Conservation (phyloP, 2,888 invertebrate species). For the Marasmarcha lunaedactyla region DNA sequence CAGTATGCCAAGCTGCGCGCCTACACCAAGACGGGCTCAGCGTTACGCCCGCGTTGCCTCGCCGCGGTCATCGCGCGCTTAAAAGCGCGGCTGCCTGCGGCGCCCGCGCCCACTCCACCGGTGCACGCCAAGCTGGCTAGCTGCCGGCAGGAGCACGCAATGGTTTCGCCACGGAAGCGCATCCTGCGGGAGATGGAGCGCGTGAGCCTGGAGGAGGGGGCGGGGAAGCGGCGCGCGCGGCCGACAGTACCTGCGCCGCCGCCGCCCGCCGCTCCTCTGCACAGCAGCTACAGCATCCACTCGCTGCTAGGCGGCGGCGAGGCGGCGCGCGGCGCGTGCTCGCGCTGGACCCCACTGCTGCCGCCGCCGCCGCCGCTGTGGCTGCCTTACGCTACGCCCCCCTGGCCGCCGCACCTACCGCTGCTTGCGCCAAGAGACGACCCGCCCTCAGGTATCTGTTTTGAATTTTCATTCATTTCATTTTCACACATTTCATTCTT, state of each 20-base stretch:
- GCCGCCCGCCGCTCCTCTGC: slow-evolving; percentile 21
- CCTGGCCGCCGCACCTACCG: slow-evolving; percentile 53
- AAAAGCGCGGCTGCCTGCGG: slow-evolving; percentile 42
- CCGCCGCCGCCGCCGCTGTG: slow-evolving; percentile 42
- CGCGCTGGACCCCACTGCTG: slow-evolving; percentile 40
- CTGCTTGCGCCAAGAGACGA: slow-evolving; percentile 66
- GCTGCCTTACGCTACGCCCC: slow-evolving; percentile 53
- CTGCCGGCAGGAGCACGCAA: slow-evolving; percentile 63
- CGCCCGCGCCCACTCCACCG: slow-evolving; percentile 35
- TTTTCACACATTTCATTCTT: too few relatives aligned
- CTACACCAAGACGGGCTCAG: slow-evolving; percentile 52
- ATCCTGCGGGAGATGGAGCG: slow-evolving; percentile 85
- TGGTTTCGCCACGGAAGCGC: slow-evolving; percentile 86
- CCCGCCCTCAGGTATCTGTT: slow-evolving; percentile 62
- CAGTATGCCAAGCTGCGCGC: slow-evolving; percentile 62
- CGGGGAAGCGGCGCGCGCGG: slow-evolving; percentile 27
- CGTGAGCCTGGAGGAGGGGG: slow-evolving; percentile 76
- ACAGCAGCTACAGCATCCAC: slow-evolving; percentile 79
- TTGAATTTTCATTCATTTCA: neutral
- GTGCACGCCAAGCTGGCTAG: slow-evolving; percentile 54
- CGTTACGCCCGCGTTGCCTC: slow-evolving; percentile 41
- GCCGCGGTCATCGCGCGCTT: slow-evolving; percentile 40
- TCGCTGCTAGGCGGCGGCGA: slow-evolving; percentile 80
- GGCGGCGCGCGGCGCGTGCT: slow-evolving; percentile 44
- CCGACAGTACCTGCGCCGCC: slow-evolving; percentile 18